These are phyloP conservation scores for Samia ricini DNA, from an alignment of 1,140 invertebrate genomes.

Conservation along the genomic window DNA sequence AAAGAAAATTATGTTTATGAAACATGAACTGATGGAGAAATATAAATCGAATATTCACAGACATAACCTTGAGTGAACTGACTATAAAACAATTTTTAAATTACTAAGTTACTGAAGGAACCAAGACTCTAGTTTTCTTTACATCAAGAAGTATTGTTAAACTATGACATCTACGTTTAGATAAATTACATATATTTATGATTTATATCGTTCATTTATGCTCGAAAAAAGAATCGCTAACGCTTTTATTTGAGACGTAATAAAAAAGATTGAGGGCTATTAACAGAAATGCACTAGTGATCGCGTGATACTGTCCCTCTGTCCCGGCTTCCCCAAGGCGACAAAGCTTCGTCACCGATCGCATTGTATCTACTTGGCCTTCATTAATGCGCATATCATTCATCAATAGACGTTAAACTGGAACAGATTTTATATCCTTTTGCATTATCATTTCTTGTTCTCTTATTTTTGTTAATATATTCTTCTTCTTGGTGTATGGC, in stretches of 20 bases:
- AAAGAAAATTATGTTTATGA: no score
- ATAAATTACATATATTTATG: no score
- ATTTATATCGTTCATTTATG: no score
- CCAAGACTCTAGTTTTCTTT: no score
- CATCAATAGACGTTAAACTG: conserved; percentile 19
- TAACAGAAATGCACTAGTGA: conserved; percentile 56
- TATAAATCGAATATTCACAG: no score
- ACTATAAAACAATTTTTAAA: no score
- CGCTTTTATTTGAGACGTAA: background rate
- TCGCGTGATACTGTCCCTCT: conserved; percentile 50
- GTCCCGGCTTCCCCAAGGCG: conserved; percentile 9
- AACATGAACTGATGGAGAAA: no score
- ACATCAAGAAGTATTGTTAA: no score
- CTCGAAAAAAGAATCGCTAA: conserved; percentile 3
- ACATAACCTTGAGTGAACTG: no score
- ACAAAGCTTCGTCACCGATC: conserved; percentile 35
- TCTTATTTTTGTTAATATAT: background rate
- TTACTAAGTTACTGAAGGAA: no score
- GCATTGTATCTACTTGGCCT: conserved; percentile 32
- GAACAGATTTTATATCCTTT: conserved; percentile 4
- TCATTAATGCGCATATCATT: conserved; percentile 31
- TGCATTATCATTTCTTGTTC: background rate
- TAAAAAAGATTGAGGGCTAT: conserved; percentile 31
- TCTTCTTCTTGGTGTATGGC: no score
- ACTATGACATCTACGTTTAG: no score